These are phyloP conservation scores for Vidua macroura DNA, from an alignment of 2,113 vertebrate species.

Conservation along the genomic window DNA sequence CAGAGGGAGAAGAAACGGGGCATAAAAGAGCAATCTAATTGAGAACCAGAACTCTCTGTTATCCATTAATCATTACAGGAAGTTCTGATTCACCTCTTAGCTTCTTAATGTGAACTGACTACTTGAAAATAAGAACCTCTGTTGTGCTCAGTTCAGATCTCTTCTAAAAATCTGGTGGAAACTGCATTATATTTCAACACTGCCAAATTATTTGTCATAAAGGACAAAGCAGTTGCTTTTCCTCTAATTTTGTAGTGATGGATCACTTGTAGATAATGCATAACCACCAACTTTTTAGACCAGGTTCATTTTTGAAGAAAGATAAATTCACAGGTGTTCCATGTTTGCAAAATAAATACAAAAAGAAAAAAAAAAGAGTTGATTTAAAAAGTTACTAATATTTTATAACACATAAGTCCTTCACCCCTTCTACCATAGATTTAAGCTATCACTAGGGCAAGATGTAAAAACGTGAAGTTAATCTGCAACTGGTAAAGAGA, in stretches of 20 bases:
- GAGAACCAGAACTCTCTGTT: neutral
- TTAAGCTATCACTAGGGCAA: neutral
- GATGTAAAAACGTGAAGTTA: neutral
- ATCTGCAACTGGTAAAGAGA: neutral
- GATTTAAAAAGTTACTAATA: neutral
- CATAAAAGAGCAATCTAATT: neutral
- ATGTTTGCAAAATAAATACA: neutral
- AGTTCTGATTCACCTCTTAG: neutral
- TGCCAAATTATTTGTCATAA: neutral
- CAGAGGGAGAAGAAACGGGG: neutral
- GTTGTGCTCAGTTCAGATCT: neutral
- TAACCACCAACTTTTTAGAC: neutral
- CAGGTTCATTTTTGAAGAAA: neutral
- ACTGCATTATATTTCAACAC: neutral
- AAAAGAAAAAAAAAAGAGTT: neutral
- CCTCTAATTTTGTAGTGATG: neutral
- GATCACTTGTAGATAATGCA: neutral
- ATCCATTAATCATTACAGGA: neutral
- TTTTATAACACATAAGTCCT: neutral
- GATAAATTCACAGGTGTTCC: neutral
- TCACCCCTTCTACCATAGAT: neutral
- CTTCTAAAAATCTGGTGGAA: neutral
- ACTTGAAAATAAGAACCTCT: neutral
- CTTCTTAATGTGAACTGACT: neutral
- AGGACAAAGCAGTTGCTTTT: neutral